Percentiles rank a stretch among this genome's conserved stretches.
Evolutionary conservation across 2,113 vertebrate species (phyloP).

Genomic region (Vombatus ursinus): DNA sequence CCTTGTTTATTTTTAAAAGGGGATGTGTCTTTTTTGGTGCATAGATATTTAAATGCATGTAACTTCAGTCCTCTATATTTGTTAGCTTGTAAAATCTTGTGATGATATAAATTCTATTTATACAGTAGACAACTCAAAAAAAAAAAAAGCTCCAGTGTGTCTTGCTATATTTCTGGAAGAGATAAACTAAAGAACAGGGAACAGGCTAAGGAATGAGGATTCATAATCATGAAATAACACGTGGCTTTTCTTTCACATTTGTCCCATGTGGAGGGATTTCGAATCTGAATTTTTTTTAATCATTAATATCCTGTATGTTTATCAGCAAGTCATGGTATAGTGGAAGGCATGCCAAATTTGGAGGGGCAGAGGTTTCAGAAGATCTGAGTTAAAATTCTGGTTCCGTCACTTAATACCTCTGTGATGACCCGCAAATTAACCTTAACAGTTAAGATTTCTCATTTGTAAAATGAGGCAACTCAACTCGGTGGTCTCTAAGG

Average conservation of each 20-base stretch:
- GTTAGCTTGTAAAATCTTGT: not conserved
- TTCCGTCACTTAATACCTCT: not conserved
- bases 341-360: not conserved
- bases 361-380: not conserved
- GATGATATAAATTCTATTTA: constrained; percentile 24
- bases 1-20: not conserved
- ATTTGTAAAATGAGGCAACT: not conserved
- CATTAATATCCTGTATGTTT: not conserved
- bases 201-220: not conserved
- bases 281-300: not conserved
- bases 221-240: not conserved
- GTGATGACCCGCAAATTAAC: not conserved
- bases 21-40: not conserved
- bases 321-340: not conserved
- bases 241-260: not conserved
- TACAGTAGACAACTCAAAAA: not conserved
- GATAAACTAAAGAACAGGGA: not conserved
- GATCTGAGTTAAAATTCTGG: not conserved
- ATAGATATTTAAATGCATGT: constrained; percentile 35
- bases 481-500: not conserved
- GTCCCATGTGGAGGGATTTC: not conserved
- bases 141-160: not conserved
- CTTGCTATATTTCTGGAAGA: not conserved
- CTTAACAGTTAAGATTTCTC: not conserved
- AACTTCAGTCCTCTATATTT: constrained; percentile 12